These are phyloP conservation scores for Heterohyrax brucei DNA, from an alignment of 2,797 vertebrate genomes.

Conservation along the genomic window DNA sequence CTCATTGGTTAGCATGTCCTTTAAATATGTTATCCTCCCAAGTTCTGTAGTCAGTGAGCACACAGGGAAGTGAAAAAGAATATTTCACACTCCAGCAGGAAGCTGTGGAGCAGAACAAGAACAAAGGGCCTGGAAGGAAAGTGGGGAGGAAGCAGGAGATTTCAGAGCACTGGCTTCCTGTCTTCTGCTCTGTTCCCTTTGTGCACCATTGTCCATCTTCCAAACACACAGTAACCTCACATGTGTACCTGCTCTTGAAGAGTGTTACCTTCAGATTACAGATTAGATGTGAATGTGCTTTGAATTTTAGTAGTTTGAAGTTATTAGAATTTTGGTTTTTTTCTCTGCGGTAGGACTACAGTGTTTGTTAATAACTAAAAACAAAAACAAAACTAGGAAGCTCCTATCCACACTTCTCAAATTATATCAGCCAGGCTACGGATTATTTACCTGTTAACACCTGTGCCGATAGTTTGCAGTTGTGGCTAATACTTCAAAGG, in stretches of 20 bases:
- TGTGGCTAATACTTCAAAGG: neutral
- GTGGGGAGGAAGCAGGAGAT: neutral
- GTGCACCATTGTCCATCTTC: neutral
- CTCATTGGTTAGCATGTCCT: no score
- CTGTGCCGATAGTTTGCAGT: neutral
- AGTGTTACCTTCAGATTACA: neutral
- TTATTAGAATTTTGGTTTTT: conserved; percentile 20
- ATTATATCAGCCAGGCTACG: no score
- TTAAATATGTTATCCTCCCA: neutral
- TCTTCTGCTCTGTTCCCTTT: neutral
- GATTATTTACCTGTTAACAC: no score
- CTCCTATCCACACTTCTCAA: neutral
- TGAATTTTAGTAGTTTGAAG: neutral
- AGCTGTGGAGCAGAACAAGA: neutral
- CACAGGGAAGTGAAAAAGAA: neutral
- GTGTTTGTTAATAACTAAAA: neutral
- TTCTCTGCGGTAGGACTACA: neutral
- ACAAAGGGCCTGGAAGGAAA: neutral
- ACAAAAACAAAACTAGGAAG: neutral
- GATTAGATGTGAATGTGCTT: neutral
- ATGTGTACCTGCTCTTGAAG: neutral
- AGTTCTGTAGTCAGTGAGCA: neutral
- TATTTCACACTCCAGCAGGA: neutral
- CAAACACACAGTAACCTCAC: neutral
- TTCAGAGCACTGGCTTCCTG: neutral